A percentile compares a stretch with the other conserved stretches of the same genome.
These are phyloP conservation scores for Drymodes brunneopygia DNA, from an alignment of 2,113 vertebrate genomes.

Conservation along the genomic window DNA sequence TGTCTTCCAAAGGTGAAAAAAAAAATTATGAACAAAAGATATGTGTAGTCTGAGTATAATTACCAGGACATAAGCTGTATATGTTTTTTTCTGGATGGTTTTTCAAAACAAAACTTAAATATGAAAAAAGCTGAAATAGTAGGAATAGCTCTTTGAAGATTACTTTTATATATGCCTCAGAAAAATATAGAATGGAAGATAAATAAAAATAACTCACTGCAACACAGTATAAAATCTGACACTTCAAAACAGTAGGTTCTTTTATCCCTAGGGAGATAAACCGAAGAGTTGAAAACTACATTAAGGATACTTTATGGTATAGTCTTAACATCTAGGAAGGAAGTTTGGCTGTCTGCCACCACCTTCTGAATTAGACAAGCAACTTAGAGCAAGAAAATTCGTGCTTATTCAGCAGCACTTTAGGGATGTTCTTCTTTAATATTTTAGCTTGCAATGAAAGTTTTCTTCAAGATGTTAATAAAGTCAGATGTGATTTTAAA, in stretches of 20 bases:
- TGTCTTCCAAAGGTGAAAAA: neutral
- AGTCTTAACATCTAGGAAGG: conserved; percentile 46
- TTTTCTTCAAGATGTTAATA: conserved; percentile 1
- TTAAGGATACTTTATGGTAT: conserved; percentile 67
- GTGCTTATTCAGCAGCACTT: conserved; percentile 14
- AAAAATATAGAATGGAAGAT: conserved; percentile 63
- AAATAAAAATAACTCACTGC: conserved; percentile 68
- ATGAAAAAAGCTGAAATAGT: conserved; percentile 43
- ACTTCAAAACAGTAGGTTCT: conserved; percentile 68
- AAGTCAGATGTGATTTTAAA: neutral
- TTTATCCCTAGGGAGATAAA: conserved; percentile 68
- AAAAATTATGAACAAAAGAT: neutral
- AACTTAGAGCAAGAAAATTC: conserved; percentile 6
- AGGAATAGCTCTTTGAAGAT: conserved; percentile 67
- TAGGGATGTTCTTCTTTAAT: conserved; percentile 17
- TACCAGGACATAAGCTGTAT: neutral
- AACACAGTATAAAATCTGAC: conserved; percentile 66
- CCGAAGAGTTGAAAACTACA: conserved; percentile 66
- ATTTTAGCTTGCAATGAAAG: neutral
- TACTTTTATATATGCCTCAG: conserved; percentile 60
- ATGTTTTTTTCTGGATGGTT: neutral
- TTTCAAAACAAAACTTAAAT: conserved; percentile 62
- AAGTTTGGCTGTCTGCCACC: conserved; percentile 35
- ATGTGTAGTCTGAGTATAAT: neutral
- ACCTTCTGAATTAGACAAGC: conserved; percentile 22